Base-by-base conservation (phyloP, 37 sponge, comb jelly and placozoan species). In the Halichondria panicea region DNA sequence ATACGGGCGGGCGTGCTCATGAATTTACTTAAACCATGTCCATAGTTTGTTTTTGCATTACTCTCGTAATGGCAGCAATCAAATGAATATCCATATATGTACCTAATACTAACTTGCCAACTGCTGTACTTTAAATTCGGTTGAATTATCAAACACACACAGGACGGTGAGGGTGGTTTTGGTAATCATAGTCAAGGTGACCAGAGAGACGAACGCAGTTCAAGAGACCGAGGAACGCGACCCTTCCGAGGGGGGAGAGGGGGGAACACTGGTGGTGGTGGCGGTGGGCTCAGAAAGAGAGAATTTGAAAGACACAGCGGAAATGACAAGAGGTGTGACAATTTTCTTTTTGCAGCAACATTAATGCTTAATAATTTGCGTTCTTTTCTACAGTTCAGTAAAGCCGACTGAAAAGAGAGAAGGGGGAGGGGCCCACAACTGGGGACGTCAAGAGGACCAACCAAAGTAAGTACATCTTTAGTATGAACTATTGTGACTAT, bases 291-390 rank as follows among this genome's bases (percentile, higher is more conserved):
- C 53, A 15, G 68, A 39, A 94, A 94, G 60, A 77, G 94, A 38
- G 94, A 94, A 81, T 94, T 87, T 63, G 94, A 94, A 22, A 61
- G 94, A 53, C 63, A 93, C 54, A 90, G 92, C 71, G 94, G 94
- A 43, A 90, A 88, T 37, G 91, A 89, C 63, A 86, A 83, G 66
- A 94, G 81, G 94, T 90, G 25, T 44, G 34, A 27, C 43, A 44
- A 9, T 38, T 57, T 27, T 15, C 41, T n/a, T 11, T 46, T 11
- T 30, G 36, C 27, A 64, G 24, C 3, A 66, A 13, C 38, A 5
- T 5, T 39, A 53, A 31, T 18, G 28, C 42, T 24, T 43, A 34
- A n/a, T 4, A 18, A 22, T 68, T 11, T 15, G 45, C 43, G n/a
- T 43, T 18, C 45, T 22, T 68, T 18, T 15, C 45, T 52, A 56